Percentiles rank a stretch among this genome's conserved stretches.
Evolutionary conservation across 2,113 vertebrate genomes (phyloP).

Genomic region (zebrafish (Danio rerio)): GRCz12tu NC_133182.1:21776501-21777000

Average conservation of each 20-base stretch:
- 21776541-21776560: no score
- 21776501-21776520: no score
- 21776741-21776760: background rate
- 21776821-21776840: slow-evolving; percentile 17
- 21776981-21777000: background rate
- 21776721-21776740: no score
- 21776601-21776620: no score
- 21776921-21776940: slow-evolving; percentile 57
- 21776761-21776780: background rate
- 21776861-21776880: slow-evolving; percentile 59
- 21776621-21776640: no score
- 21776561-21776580: no score
- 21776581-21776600: no score
- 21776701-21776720: no score
- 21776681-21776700: no score
- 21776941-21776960: slow-evolving; percentile 56
- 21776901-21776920: slow-evolving; percentile 36
- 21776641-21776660: no score
- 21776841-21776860: slow-evolving; percentile 56
- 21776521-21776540: no score
- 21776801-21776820: slow-evolving; percentile 4
- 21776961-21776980: slow-evolving; percentile 51
- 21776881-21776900: slow-evolving; percentile 63
- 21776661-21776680: no score
- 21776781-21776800: background rate